Conservation (phyloP, 2,888 invertebrate genomes). For the Drosophila niveifrons region DNA sequence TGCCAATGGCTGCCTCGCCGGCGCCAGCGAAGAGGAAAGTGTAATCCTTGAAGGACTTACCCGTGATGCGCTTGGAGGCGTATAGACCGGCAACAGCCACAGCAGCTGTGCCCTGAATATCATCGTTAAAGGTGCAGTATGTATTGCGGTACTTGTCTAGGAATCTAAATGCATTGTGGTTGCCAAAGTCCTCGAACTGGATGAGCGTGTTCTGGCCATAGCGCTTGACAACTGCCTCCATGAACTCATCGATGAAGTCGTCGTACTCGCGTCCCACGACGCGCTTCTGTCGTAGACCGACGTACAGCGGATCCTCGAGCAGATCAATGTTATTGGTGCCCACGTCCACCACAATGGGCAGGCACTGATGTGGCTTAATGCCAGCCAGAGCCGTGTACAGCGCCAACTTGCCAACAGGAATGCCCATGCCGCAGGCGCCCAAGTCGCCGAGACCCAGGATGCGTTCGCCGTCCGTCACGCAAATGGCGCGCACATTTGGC, state of each 20-base stretch:
- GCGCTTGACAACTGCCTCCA: slow-evolving; percentile 95
- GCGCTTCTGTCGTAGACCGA: slow-evolving; percentile 95
- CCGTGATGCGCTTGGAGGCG: slow-evolving; percentile 84
- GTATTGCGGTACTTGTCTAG: slow-evolving; percentile 94
- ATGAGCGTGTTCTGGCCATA: slow-evolving; percentile 94
- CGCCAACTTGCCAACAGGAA: slow-evolving; percentile 98
- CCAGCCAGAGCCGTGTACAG: slow-evolving; percentile 98
- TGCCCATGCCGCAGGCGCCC: slow-evolving; percentile 98
- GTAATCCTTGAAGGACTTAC: slow-evolving; percentile 93
- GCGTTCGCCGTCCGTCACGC: slow-evolving; percentile 98
- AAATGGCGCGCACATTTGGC: slow-evolving; percentile 93
- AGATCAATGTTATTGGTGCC: slow-evolving; percentile 96
- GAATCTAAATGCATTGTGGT: slow-evolving; percentile 97
- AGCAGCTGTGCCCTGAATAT: slow-evolving; percentile 98
- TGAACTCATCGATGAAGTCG: slow-evolving; percentile 98
- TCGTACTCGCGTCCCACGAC: slow-evolving; percentile 95
- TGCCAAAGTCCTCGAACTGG: slow-evolving; percentile 99
- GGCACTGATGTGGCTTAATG: slow-evolving; percentile 97
- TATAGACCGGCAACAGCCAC: slow-evolving; percentile 97
- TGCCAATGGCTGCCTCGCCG: slow-evolving; percentile 96
- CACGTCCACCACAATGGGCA: slow-evolving; percentile 97
- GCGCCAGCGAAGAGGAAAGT: slow-evolving; percentile 96
- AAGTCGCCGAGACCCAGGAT: slow-evolving; percentile 98
- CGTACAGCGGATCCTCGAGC: slow-evolving; percentile 96
- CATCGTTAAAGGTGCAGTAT: slow-evolving; percentile 99